Conservation (phyloP, 2,888 invertebrate genomes). For the Drosophila mercatorum region DNA sequence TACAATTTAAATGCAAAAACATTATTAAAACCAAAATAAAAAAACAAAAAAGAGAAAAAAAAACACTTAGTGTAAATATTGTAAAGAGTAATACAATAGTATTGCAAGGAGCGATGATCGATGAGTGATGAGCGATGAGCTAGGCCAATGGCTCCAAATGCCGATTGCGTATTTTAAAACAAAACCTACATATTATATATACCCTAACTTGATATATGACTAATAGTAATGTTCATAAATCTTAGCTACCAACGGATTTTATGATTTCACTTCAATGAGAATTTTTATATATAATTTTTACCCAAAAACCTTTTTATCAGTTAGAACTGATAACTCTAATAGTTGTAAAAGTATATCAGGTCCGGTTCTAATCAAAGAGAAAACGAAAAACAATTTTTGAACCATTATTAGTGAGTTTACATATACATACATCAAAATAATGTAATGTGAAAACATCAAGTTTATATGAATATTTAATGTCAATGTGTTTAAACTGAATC, state of each 20-base stretch:
- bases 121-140: slow-evolving; percentile 15
- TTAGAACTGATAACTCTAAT: slow-evolving; percentile 26
- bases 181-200: slow-evolving; percentile 44
- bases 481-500: slow-evolving; percentile 48
- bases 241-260: slow-evolving; percentile 20
- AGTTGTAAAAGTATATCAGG: slow-evolving; percentile 36
- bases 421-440: slow-evolving; percentile 14
- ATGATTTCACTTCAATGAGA: slow-evolving; percentile 6
- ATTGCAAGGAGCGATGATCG: slow-evolving; percentile 43
- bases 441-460: slow-evolving; percentile 20
- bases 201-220: slow-evolving; percentile 50
- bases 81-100: slow-evolving; percentile 73
- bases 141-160: slow-evolving; percentile 19
- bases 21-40: slow-evolving; percentile 26
- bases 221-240: slow-evolving; percentile 39
- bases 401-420: slow-evolving; percentile 22
- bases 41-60: slow-evolving; percentile 14
- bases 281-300: background rate
- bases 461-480: slow-evolving; percentile 52
- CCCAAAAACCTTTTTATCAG: slow-evolving; percentile 9
- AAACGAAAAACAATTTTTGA: slow-evolving; percentile 8
- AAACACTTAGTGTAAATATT: slow-evolving; percentile 81
- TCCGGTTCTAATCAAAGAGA: slow-evolving; percentile 56
- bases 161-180: slow-evolving; percentile 71
- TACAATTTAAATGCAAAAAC: slow-evolving; percentile 42